A percentile compares a stretch with the other conserved stretches of the same genome.
phyloP scores from a whole-genome alignment of 2,113 vertebrate genomes.

The Podocnemis expansa region DNA sequence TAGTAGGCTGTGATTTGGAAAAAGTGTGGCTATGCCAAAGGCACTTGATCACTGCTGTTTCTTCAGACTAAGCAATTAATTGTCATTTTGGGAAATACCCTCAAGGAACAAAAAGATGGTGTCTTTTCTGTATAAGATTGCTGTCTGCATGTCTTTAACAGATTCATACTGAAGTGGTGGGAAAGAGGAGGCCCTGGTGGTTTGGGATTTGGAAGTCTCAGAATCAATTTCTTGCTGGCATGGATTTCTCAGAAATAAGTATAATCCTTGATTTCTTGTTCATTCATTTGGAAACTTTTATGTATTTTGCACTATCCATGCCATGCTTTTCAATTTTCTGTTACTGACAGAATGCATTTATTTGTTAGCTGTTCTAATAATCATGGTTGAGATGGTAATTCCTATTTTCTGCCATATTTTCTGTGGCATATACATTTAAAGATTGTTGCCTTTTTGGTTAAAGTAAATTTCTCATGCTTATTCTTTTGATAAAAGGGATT shows the following conservation, averaged over 20 bases:
- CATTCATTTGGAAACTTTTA: constrained; percentile 1
- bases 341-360: neutral
- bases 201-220: neutral
- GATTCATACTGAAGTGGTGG: neutral
- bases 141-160: neutral
- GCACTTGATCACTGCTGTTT: neutral
- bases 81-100: neutral
- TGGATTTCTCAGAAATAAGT: neutral
- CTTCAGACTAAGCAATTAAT: neutral
- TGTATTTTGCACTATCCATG: neutral
- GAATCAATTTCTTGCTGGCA: neutral
- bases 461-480: neutral
- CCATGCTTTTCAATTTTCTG: neutral
- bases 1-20: neutral
- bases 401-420: neutral
- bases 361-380: neutral
- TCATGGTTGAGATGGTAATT: neutral
- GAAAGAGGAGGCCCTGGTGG: neutral
- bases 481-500: neutral
- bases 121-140: neutral
- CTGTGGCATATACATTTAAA: neutral
- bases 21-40: neutral
- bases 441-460: neutral
- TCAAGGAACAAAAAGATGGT: neutral
- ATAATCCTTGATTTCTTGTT: constrained; percentile 8